Evolutionary conservation across 1,140 invertebrate species (phyloP).

Genomic region (Drosophila pectinifera): DNA sequence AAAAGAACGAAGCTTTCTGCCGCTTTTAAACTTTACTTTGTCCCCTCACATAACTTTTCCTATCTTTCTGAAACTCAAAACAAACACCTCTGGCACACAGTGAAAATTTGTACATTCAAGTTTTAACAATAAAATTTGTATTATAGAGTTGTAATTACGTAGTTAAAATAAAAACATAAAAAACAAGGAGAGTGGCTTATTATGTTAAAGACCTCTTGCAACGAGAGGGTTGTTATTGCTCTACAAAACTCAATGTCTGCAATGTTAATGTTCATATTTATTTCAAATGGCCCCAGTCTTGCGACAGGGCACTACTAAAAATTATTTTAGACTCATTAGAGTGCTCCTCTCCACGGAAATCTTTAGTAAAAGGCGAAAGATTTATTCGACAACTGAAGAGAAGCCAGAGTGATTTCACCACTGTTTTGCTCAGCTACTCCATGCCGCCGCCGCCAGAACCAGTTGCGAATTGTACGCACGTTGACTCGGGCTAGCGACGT

Average conservation of each 20-base stretch:
- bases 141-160: conserved; percentile 80
- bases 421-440: conserved; percentile 49
- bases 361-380: conserved; percentile 86
- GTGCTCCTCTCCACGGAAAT: conserved; percentile 85
- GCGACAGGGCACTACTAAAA: conserved; percentile 77
- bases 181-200: too few relatives aligned
- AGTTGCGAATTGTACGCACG: conserved; percentile 46
- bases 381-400: conserved; percentile 85
- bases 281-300: conserved; percentile 68
- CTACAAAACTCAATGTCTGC: too few relatives aligned
- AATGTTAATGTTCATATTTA: conserved; percentile 20
- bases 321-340: conserved; percentile 83
- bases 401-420: conserved; percentile 72
- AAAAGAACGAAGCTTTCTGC: conserved; percentile 7
- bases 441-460: neutral
- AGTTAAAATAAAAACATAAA: conserved; percentile 74
- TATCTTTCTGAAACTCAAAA: neutral
- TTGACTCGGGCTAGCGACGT: too few relatives aligned
- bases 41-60: neutral
- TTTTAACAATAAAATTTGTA: conserved; percentile 75
- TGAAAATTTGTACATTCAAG: conserved; percentile 68
- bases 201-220: too few relatives aligned
- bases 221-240: too few relatives aligned
- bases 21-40: neutral
- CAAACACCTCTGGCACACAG: conserved; percentile 12